A percentile compares a stretch with the other conserved stretches of the same genome.
Conservation (phyloP, 2,113 vertebrate species). For the Pitta sordida region DNA sequence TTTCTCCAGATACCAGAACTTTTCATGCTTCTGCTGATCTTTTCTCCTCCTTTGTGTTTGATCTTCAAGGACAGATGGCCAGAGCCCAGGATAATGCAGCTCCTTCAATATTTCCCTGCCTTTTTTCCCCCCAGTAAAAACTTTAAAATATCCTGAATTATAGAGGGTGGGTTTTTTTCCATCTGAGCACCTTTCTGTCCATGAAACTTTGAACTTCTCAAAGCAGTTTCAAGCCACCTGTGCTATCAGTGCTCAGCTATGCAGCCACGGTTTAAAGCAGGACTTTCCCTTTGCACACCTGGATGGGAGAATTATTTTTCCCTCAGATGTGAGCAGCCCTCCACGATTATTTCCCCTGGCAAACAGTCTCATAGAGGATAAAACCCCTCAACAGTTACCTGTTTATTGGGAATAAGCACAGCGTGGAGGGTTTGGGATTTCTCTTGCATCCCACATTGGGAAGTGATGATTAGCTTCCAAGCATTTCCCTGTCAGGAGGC, state of each 20-base stretch:
- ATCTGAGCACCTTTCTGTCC: not conserved
- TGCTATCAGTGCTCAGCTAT: rapidly evolving
- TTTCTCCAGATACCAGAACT: not conserved
- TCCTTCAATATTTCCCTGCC: not conserved
- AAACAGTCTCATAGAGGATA: not conserved
- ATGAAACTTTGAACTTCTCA: not conserved
- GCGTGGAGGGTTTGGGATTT: not conserved
- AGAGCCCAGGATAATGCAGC: not conserved
- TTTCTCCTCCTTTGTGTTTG: not conserved
- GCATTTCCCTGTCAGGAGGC: not conserved
- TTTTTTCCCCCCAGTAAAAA: not conserved
- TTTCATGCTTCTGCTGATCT: not conserved
- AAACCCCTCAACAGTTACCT: not conserved
- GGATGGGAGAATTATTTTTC: not conserved
- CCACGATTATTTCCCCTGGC: not conserved
- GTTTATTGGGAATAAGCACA: not conserved
- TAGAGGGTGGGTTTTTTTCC: not conserved
- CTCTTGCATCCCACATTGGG: not conserved
- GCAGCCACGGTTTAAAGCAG: not conserved
- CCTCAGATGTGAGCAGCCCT: rapidly evolving
- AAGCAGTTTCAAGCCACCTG: rapidly evolving
- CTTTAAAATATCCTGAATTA: not conserved
- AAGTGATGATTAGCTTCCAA: not conserved
- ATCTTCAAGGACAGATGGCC: not conserved
- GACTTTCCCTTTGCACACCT: not conserved